Base-by-base conservation (phyloP, 2,797 vertebrate species). In the Rhadinocentrus ornatus region DNA sequence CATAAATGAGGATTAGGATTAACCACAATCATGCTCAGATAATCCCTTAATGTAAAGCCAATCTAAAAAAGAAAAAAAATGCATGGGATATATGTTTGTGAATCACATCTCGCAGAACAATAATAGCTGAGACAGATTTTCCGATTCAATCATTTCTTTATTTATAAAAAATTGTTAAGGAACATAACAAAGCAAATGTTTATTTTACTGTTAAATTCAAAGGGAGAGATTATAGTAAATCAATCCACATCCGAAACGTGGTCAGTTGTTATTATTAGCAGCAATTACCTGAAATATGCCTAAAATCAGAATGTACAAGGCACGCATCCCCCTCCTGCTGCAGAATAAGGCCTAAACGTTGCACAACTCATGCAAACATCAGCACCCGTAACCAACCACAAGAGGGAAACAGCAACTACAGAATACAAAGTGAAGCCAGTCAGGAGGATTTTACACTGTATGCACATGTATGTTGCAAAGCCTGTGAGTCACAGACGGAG, bases 1-100 rank as follows among this genome's bases (percentile, higher is more conserved):
- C 58, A 72, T 80, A 86, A 69, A 82, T 44, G 56, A 77, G 81
- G 86, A 88, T 92, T 91, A 89, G 81, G 88, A 89, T 92, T 89
- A 89, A 73, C 57, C 50, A 63, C 70, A 71, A 26, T 78, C 20
- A 8, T 44, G 31, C 31, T 71, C 62, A 76, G 74, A 76, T 84
- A 82, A 76, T 58, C 15, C 9, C n/a, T n/a, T 62, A 8, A 60
- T 27, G 54, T 69, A 34, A 24, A 3, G 7, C 12, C 26, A 54
- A 11, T 39, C 20, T 52, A 41, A 34, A 18, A 29, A 20, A 18
- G 31, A 69, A 31, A 31, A 31, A 31, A 31, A 27, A 0, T 44
- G 13, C n/a, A 31, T 0, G 1, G 6, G 12, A 70, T 56, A 31
- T 26, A 13, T 6, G 31, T 34, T 11, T 48, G 20, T 12, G 26